Percentiles rank a stretch among this genome's conserved stretches.
Conservation (phyloP, 2,113 vertebrate genomes). For the Sturnus vulgaris region DNA sequence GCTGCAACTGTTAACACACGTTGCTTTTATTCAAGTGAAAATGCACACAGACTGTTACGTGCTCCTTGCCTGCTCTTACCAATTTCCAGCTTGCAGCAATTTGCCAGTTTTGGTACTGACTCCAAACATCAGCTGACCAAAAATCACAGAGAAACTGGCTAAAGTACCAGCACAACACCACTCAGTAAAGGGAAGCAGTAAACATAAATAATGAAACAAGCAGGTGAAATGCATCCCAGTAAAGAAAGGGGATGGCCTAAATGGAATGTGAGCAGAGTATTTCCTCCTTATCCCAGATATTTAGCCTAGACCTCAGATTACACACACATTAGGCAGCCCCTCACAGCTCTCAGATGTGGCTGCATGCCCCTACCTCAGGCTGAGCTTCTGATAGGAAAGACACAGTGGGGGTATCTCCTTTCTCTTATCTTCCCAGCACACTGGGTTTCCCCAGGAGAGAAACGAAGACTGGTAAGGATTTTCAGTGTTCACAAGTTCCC, state of each 20-base stretch:
- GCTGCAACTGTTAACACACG: neutral
- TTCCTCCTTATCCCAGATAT: neutral
- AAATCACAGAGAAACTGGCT: neutral
- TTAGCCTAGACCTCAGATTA: neutral
- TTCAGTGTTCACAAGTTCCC: neutral
- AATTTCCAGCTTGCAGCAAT: neutral
- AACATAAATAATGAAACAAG: neutral
- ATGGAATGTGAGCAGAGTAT: neutral
- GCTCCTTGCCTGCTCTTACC: neutral
- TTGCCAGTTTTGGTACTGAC: neutral
- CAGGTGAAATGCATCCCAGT: neutral
- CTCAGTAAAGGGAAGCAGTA: neutral
- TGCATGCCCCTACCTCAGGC: neutral
- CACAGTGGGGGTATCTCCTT: neutral
- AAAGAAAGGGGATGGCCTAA: neutral
- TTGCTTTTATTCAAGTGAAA: neutral
- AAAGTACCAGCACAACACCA: neutral
- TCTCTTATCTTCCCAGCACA: neutral
- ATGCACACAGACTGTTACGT: neutral
- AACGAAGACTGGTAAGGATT: neutral
- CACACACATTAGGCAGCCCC: neutral
- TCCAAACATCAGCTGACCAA: neutral
- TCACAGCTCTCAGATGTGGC: neutral
- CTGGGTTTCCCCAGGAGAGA: neutral
- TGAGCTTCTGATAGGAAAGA: neutral